These are phyloP conservation scores for Amphimallon solstitiale DNA, from an alignment of 2,888 invertebrate species.

Conservation along the genomic window DNA sequence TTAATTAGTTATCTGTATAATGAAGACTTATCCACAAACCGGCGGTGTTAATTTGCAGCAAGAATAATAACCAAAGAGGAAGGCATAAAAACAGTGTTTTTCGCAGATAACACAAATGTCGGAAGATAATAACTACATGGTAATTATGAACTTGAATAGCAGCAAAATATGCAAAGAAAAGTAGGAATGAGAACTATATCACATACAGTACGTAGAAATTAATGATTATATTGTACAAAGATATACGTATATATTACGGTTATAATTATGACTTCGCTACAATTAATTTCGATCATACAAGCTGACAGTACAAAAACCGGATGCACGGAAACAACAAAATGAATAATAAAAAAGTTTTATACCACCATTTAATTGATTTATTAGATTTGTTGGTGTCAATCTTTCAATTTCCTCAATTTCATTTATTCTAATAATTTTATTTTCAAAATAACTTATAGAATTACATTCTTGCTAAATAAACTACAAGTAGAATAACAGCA, in stretches of 20 bases:
- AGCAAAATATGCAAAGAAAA: no score
- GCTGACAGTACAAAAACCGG: conserved; percentile 17
- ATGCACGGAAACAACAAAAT: not conserved
- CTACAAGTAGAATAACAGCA: no score
- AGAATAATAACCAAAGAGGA: conserved; percentile 5
- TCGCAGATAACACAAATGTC: not conserved
- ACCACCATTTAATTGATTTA: not conserved
- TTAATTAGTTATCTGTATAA: conserved; percentile 21
- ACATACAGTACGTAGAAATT: no score
- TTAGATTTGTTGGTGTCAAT: no score
- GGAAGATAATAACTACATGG: not conserved
- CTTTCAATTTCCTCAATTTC: no score
- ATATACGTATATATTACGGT: not conserved
- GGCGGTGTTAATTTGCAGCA: conserved; percentile 11
- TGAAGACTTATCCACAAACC: not conserved
- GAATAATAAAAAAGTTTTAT: not conserved
- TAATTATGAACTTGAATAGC: conserved; percentile 6
- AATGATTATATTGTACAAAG: not conserved
- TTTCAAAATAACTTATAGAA: no score
- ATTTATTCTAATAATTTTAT: no score
- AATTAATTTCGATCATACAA: not conserved
- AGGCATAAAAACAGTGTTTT: not conserved
- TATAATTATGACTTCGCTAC: not conserved
- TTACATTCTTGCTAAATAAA: no score
- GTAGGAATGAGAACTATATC: no score